Percentiles rank a stretch among this genome's conserved stretches.
phyloP scores from a whole-genome alignment of 2,888 invertebrate genomes.

The Mythimna ferrago region DNA sequence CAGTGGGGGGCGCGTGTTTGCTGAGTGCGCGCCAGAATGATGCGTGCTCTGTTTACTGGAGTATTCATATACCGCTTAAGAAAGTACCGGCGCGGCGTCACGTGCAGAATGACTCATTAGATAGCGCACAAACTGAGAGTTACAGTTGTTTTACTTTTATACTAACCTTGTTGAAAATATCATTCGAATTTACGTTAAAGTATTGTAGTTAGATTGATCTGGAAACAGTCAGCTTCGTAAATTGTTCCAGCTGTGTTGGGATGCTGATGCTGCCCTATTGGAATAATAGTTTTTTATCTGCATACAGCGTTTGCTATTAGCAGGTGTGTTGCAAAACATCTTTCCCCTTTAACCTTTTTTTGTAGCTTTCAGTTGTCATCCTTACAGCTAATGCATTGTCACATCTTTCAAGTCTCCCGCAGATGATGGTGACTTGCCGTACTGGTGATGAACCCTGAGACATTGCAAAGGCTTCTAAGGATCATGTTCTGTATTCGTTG shows the following conservation, averaged over 20 bases:
- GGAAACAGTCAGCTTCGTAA: not conserved
- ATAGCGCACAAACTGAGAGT: not conserved
- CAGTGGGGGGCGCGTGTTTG: not conserved
- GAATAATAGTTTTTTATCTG: not conserved
- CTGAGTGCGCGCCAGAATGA: not conserved
- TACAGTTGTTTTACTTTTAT: not conserved
- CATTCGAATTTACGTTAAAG: not conserved
- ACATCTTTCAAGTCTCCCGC: too few relatives aligned
- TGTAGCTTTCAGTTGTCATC: too few relatives aligned
- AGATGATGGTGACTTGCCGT: not conserved
- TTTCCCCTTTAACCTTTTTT: too few relatives aligned
- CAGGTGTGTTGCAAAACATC: too few relatives aligned
- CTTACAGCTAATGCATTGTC: too few relatives aligned
- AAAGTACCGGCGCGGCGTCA: constrained; percentile 17
- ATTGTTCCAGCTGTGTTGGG: not conserved
- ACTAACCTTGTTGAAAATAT: not conserved
- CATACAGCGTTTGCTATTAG: too few relatives aligned
- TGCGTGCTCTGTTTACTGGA: constrained; percentile 17
- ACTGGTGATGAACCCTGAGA: not conserved
- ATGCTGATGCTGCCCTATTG: not conserved
- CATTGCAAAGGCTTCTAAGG: too few relatives aligned
- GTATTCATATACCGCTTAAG: constrained; percentile 12
- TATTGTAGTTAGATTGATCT: not conserved
- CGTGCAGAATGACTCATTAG: not conserved
- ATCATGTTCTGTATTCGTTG: too few relatives aligned